Evolutionary conservation across 2,113 vertebrate genomes (phyloP).

Genomic region (Pogona vitticeps): DNA sequence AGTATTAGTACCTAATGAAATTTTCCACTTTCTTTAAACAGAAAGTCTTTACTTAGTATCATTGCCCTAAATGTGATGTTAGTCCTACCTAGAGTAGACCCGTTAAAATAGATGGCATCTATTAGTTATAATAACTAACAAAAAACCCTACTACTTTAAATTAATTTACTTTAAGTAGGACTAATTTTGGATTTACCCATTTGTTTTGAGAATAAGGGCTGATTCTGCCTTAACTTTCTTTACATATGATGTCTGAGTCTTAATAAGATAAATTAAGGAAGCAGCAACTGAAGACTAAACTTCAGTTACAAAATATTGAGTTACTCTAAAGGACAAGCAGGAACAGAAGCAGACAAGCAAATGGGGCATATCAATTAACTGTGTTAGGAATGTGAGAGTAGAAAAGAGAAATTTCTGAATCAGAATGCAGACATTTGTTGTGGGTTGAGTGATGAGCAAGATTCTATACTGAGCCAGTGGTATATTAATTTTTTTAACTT

Average conservation of each 20-base stretch:
- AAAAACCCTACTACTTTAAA: too few relatives aligned
- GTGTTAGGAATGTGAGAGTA: background rate
- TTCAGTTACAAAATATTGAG: background rate
- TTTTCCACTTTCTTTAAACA: conserved; percentile 28
- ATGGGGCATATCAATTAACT: background rate
- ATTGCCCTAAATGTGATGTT: too few relatives aligned
- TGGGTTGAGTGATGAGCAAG: background rate
- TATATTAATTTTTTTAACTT: background rate
- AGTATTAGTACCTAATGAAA: background rate
- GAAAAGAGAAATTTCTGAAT: background rate
- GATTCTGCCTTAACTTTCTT: background rate
- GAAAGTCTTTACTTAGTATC: fast-evolving
- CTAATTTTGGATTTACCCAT: too few relatives aligned
- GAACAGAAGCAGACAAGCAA: background rate
- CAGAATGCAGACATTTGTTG: background rate
- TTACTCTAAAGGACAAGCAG: background rate
- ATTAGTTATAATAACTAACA: too few relatives aligned
- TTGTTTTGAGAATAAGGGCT: background rate
- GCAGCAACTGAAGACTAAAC: background rate
- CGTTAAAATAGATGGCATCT: too few relatives aligned
- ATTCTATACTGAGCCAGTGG: background rate
- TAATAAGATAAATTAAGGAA: conserved; percentile 6
- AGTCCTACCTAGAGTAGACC: too few relatives aligned
- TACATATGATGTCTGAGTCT: background rate
- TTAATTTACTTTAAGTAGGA: too few relatives aligned